A percentile compares a stretch with the other conserved stretches of the same genome.
Conservation (phyloP, 2,797 vertebrate species). For the Harpagifer antarcticus region DNA sequence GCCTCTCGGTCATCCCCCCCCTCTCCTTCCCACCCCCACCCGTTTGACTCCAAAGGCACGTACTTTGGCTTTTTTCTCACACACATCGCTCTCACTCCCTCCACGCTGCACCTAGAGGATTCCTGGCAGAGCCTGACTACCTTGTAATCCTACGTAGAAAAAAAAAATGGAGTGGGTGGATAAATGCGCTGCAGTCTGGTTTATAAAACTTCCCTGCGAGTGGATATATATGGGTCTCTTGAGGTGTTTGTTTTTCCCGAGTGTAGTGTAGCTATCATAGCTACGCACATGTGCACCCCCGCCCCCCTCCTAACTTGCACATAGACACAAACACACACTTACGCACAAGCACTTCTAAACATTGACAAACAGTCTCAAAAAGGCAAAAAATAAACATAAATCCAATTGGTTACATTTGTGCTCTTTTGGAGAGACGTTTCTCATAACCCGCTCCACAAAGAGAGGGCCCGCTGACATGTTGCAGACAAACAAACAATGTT, state of each 20-base stretch:
- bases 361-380: constrained; percentile 73
- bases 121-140: constrained; percentile 91
- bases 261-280: constrained; percentile 77
- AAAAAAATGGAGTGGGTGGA: constrained; percentile 87
- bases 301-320: neutral
- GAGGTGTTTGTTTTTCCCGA: constrained; percentile 85
- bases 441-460: constrained; percentile 63
- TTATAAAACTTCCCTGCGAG: constrained; percentile 92
- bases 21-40: constrained; percentile 80
- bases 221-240: constrained; percentile 87
- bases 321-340: constrained; percentile 10
- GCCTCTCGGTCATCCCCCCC: constrained; percentile 69
- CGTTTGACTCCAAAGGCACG: constrained; percentile 87
- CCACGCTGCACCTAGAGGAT: constrained; percentile 92
- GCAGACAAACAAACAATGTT: constrained; percentile 81
- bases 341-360: constrained; percentile 66
- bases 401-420: constrained; percentile 74
- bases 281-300: constrained; percentile 74
- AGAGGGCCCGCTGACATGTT: constrained; percentile 60
- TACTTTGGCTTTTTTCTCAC: constrained; percentile 74
- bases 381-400: constrained; percentile 76
- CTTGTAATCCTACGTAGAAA: constrained; percentile 89
- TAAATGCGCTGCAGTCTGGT: constrained; percentile 83
- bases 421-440: constrained; percentile 65
- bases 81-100: constrained; percentile 82